Percentiles rank a stretch among this genome's conserved stretches.
Evolutionary conservation across 2,888 invertebrate species (phyloP).

Genomic region (Hydropsyche betteni): DNA sequence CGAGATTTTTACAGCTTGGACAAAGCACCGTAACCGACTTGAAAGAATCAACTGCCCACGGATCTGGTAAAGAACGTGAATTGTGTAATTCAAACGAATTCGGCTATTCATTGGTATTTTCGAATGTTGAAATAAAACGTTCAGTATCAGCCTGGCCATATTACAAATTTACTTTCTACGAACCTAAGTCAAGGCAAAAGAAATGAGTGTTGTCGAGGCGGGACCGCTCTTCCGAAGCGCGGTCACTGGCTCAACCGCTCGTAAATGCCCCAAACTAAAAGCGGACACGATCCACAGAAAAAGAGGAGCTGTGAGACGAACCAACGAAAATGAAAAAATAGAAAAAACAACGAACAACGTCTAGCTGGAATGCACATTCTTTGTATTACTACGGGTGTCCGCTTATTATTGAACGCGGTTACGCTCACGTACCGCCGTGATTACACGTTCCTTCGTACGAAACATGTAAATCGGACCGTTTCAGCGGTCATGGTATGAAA

Average conservation of each 20-base stretch:
- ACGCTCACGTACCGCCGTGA: neutral
- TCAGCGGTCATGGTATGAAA: slow-evolving; percentile 22
- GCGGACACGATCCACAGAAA: too few species aligned
- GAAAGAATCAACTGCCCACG: too few species aligned
- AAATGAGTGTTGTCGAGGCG: neutral
- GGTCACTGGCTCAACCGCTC: neutral
- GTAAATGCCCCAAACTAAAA: slow-evolving; percentile 4
- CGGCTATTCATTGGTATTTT: neutral
- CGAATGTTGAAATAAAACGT: neutral
- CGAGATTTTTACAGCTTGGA: neutral
- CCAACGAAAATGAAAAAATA: slow-evolving; percentile 4
- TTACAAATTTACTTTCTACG: neutral
- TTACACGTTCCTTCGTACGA: neutral
- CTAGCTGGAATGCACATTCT: slow-evolving; percentile 38
- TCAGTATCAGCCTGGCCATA: neutral
- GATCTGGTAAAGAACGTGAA: too few species aligned
- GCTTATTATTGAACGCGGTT: slow-evolving; percentile 31
- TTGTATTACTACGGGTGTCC: slow-evolving; percentile 8
- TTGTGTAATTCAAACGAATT: too few species aligned
- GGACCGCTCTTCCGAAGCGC: neutral
- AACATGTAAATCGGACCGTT: slow-evolving; percentile 8
- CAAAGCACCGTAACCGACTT: slow-evolving; percentile 12
- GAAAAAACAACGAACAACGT: neutral
- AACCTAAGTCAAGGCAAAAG: slow-evolving; percentile 28
- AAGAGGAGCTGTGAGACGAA: too few species aligned